Base-by-base conservation (phyloP, 2,113 vertebrate species). In the Excalfactoria chinensis region DNA sequence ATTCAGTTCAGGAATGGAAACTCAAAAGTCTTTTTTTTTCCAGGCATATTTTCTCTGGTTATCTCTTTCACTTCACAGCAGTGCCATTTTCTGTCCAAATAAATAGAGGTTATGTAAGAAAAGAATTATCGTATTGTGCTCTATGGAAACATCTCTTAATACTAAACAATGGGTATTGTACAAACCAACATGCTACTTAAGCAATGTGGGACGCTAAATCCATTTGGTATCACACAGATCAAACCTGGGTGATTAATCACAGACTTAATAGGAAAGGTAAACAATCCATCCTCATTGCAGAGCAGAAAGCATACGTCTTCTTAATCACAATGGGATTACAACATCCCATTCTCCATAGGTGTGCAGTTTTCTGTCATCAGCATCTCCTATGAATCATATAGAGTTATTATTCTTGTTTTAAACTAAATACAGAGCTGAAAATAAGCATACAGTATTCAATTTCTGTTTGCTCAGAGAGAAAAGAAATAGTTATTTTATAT, bases 381-480 rank as follows among this genome's bases (percentile, higher is more conserved):
- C 94, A 91, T 94, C 94, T 97, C 84, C 92, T 92, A 96, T 93
- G 93, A 97, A 97, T 97, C 96, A 97, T 88, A 95, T 66, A 44
- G 94, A 97, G 93, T 91, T 96, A 96, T 97, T 97, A 94, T 96
- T 97, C 95, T 97, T 71, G 79, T 93, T 97, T 95, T 94, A 90
- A 32, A 88, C 95, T 92, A 97, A 97, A 94, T 72, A 89, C 75
- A 86, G 77, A 96, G 95, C 95, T 94, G 87, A 92, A 97, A 97
- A 96, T 96, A 95, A 91, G 76, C 64, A 62, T 72, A 90, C 19
- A 79, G 40, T 86, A 82, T 95, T 90, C 1, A 3, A 96, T 94
- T 96, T 67, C 81, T 96, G 84, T 95, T 95, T 95, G 37, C 66
- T 80, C n/a, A 62, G 49, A 91, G 21, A 92, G 60, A 92, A 96